Conservation (phyloP, 2,113 vertebrate genomes). For the Helogale parvula region DNA sequence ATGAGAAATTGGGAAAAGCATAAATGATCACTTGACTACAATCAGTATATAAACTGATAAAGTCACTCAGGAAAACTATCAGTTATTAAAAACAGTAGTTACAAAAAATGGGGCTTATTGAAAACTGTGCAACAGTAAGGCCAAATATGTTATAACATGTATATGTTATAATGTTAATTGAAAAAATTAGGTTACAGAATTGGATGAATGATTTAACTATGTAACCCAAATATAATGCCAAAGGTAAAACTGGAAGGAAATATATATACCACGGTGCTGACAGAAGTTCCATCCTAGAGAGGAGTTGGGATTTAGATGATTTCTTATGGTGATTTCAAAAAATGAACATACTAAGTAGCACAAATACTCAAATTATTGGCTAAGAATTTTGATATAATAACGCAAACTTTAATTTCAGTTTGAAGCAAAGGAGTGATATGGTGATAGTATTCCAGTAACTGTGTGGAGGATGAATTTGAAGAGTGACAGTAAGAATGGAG, state of each 20-base stretch:
- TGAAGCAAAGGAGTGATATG: background rate
- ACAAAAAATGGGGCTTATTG: background rate
- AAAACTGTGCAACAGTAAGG: background rate
- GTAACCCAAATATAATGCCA: background rate
- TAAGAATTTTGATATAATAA: conserved; percentile 29
- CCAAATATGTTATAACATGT: background rate
- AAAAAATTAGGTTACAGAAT: background rate
- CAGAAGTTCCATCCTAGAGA: background rate
- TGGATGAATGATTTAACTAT: background rate
- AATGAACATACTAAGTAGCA: background rate
- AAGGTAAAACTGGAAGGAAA: background rate
- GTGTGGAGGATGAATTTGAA: background rate
- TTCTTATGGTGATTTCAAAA: background rate
- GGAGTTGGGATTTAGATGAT: background rate
- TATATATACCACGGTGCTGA: background rate
- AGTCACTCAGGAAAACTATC: background rate
- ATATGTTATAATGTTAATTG: background rate
- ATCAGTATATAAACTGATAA: background rate
- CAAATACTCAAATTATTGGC: background rate
- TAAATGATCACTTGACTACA: conserved; percentile 10
- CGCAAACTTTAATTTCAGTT: conserved; percentile 6
- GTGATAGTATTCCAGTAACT: background rate
- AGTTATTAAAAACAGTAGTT: conserved; percentile 31
- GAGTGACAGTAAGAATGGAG: background rate
- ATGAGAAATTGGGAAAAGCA: conserved; percentile 35